Percentiles rank a stretch among this genome's conserved stretches.
phyloP scores from a whole-genome alignment of 2,797 vertebrate genomes.

The Myotis vivesi region DNA sequence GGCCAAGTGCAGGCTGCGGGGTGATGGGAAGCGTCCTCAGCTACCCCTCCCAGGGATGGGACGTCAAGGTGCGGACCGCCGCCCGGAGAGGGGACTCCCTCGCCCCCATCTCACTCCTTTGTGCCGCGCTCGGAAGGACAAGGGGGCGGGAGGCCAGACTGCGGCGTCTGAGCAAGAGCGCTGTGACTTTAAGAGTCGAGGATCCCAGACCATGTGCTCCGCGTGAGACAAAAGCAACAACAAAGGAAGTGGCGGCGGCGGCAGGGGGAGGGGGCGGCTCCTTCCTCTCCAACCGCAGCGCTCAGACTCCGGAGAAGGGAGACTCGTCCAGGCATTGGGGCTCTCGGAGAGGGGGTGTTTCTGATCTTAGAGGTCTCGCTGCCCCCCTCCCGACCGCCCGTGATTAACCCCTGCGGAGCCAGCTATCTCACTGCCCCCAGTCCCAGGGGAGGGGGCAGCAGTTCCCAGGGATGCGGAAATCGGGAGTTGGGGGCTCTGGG shows the following conservation, averaged over 20 bases:
- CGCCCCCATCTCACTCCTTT: not conserved
- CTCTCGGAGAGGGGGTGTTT: not conserved
- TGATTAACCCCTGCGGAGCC: slow-evolving; percentile 66
- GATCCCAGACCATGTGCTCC: slow-evolving; percentile 94
- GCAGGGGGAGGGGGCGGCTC: slow-evolving; percentile 72
- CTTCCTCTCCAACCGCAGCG: slow-evolving; percentile 35
- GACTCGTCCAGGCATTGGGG: not conserved
- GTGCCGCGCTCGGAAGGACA: not conserved
- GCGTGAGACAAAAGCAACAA: slow-evolving; percentile 97
- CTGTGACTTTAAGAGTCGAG: slow-evolving; percentile 90
- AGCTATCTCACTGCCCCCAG: not conserved
- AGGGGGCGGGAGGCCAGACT: not conserved
- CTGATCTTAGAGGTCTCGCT: not conserved
- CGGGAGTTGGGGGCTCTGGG: slow-evolving; percentile 11
- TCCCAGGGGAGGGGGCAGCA: not conserved
- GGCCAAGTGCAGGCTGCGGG: not conserved
- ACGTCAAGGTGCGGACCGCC: not conserved
- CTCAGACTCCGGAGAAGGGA: slow-evolving; percentile 29
- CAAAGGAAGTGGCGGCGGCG: slow-evolving; percentile 87
- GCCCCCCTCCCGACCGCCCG: not conserved
- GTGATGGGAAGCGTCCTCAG: not conserved
- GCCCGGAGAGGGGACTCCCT: not conserved
- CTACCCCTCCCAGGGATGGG: not conserved
- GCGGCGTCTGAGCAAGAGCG: slow-evolving; percentile 63
- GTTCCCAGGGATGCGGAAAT: slow-evolving; percentile 26